Conservation (phyloP, 2,113 vertebrate genomes). For the Telmatochromis brachygnathus region DNA sequence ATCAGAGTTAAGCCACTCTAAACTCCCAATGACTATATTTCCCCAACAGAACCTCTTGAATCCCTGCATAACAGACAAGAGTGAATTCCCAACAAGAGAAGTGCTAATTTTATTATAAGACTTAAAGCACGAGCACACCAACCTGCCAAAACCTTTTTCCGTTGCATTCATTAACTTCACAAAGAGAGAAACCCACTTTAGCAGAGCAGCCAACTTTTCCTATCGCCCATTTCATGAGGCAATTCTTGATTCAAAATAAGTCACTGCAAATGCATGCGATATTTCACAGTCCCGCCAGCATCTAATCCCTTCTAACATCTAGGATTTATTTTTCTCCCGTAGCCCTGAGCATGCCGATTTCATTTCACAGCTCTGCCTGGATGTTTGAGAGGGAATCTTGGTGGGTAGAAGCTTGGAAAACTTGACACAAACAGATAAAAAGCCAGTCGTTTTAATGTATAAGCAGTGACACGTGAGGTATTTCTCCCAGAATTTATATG, state of each 20-base stretch:
- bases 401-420: not conserved
- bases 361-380: slow-evolving; percentile 20
- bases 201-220: not conserved
- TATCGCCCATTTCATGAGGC: not conserved
- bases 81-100: not conserved
- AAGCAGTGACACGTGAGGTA: not conserved
- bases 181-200: not conserved
- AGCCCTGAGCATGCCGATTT: not conserved
- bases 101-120: not conserved
- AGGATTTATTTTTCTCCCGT: slow-evolving; percentile 4
- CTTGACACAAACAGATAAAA: not conserved
- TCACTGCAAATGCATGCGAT: not conserved
- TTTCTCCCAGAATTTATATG: not conserved
- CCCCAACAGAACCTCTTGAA: not conserved
- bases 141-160: not conserved
- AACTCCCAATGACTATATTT: not conserved
- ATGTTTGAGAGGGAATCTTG: not conserved
- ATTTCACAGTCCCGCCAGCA: not conserved
- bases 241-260: not conserved
- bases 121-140: not conserved
- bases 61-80: not conserved
- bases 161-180: not conserved
- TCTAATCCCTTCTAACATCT: slow-evolving; percentile 6
- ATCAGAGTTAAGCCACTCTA: not conserved
- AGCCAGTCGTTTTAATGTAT: not conserved